Evolutionary conservation across 2,888 invertebrate genomes (phyloP).

Genomic region (Hydropsyche betteni): DNA sequence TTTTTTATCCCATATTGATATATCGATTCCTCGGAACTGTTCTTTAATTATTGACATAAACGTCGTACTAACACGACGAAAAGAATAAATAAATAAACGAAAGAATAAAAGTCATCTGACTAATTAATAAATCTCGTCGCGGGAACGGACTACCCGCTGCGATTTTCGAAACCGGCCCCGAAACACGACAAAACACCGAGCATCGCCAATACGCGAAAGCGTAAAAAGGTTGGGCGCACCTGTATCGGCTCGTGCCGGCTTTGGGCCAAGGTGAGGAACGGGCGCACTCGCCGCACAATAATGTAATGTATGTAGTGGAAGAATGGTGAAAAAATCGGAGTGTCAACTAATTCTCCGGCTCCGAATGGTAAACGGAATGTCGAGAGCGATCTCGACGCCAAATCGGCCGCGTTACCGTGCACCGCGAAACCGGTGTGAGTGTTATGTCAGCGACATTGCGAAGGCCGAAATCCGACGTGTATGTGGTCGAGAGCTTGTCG

Average conservation of each 20-base stretch:
- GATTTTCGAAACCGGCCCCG: neutral
- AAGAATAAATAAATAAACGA: slow-evolving; percentile 1
- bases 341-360: slow-evolving; percentile 1
- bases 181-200: no score
- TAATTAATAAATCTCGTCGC: slow-evolving; percentile 28
- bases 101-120: slow-evolving; percentile 21
- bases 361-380: slow-evolving; percentile 22
- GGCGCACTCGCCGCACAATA: no score
- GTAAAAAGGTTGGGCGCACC: neutral
- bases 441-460: slow-evolving; percentile 12
- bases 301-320: neutral
- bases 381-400: slow-evolving; percentile 19
- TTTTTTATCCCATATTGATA: neutral
- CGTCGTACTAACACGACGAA: neutral
- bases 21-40: slow-evolving; percentile 7
- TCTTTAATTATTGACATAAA: slow-evolving; percentile 33
- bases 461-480: no score
- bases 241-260: neutral
- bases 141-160: slow-evolving; percentile 18
- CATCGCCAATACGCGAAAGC: neutral
- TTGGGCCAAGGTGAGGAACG: slow-evolving; percentile 16
- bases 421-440: slow-evolving; percentile 2
- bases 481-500: no score
- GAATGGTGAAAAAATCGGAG: neutral
- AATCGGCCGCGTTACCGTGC: neutral